Evolutionary conservation across 2,888 invertebrate genomes (phyloP).

Genomic region (Rosalia funebris): DNA sequence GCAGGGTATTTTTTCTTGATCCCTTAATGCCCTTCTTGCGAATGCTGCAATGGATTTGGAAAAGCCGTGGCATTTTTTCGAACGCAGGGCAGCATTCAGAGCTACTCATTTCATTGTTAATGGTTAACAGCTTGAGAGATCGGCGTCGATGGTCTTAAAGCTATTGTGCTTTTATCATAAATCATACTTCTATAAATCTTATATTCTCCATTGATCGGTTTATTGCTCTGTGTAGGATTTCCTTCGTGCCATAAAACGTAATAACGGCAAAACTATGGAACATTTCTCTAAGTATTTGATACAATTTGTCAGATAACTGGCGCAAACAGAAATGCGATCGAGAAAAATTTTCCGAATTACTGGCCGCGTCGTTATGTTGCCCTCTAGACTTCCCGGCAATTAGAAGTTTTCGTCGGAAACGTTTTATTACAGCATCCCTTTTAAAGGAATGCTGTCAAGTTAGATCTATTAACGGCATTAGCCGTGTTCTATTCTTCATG

Average conservation of each 20-base stretch:
- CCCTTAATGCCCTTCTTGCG: too few species aligned
- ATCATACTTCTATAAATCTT: slow-evolving; percentile 56
- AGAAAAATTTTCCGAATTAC: slow-evolving; percentile 27
- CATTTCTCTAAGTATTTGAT: slow-evolving; percentile 50
- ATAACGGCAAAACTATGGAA: slow-evolving; percentile 47
- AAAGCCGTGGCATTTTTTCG: not conserved
- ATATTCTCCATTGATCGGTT: slow-evolving; percentile 42
- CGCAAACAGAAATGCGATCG: slow-evolving; percentile 20
- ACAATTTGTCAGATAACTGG: slow-evolving; percentile 42
- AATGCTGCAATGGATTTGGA: not conserved
- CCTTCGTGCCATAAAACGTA: slow-evolving; percentile 44
- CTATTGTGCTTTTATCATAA: slow-evolving; percentile 51
- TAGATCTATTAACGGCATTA: too few species aligned
- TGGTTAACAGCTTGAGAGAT: slow-evolving; percentile 22
- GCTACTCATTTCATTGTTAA: slow-evolving; percentile 21
- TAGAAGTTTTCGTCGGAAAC: not conserved
- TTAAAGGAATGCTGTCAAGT: too few species aligned
- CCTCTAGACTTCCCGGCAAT: not conserved
- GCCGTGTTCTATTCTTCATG: too few species aligned
- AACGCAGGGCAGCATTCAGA: not conserved
- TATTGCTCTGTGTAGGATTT: slow-evolving; percentile 23
- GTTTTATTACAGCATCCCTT: not conserved
- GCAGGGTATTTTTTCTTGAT: too few species aligned
- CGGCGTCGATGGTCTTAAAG: slow-evolving; percentile 29
- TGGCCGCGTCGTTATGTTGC: slow-evolving; percentile 8